phyloP scores from a whole-genome alignment of 2,797 vertebrate species.

The Phataginus tetradactyla region DNA sequence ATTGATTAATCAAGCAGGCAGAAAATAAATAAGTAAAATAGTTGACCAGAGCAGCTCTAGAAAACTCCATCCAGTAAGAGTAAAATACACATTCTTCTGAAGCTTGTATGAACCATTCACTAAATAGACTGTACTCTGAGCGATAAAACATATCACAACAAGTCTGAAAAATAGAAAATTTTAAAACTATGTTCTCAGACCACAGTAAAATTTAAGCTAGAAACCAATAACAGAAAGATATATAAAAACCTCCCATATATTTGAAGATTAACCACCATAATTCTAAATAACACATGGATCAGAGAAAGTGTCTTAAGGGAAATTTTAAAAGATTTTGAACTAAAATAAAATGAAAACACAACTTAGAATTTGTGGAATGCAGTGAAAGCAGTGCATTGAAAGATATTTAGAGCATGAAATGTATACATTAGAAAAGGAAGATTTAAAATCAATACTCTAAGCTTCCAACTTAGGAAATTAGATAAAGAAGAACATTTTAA shows the following conservation, averaged over 20 bases:
- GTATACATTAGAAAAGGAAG: neutral
- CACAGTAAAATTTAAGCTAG: neutral
- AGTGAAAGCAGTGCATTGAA: neutral
- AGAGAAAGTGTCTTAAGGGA: neutral
- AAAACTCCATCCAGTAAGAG: neutral
- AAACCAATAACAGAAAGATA: neutral
- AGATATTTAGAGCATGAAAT: neutral
- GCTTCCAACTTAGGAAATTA: neutral
- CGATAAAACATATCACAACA: neutral
- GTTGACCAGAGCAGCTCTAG: too few species aligned
- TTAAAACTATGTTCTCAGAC: neutral
- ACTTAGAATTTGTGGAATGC: neutral
- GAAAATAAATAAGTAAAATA: neutral
- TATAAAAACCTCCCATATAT: neutral
- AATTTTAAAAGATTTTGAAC: neutral
- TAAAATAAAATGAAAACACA: neutral
- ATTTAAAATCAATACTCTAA: neutral
- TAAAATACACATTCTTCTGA: neutral
- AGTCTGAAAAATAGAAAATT: neutral
- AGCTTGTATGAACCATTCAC: neutral
- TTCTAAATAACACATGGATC: neutral
- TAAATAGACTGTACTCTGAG: neutral
- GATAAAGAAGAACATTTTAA: neutral
- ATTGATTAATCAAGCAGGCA: neutral
- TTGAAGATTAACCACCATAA: neutral